Percentiles rank a stretch among this genome's conserved stretches.
Conservation (phyloP, 2,888 invertebrate species). For the Cerastis rubricosa region DNA sequence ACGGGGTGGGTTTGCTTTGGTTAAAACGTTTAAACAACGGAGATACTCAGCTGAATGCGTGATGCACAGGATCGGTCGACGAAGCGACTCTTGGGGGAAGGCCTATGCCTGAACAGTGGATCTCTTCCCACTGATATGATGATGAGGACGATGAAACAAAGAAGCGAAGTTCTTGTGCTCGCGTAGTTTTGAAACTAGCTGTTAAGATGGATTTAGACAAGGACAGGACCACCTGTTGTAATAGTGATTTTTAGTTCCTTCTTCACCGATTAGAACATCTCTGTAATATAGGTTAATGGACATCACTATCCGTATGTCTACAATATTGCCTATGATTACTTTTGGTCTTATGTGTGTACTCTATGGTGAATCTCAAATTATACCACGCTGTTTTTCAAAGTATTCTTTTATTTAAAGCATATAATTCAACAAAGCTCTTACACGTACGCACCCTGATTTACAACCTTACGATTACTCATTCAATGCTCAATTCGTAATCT, state of each 20-base stretch:
- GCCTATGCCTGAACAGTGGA: neutral
- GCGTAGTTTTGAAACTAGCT: neutral
- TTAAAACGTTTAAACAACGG: neutral
- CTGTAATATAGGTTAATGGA: too few species aligned
- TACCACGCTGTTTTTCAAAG: too few species aligned
- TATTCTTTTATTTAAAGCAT: too few species aligned
- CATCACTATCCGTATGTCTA: too few species aligned
- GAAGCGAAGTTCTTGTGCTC: neutral
- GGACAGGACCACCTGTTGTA: too few species aligned
- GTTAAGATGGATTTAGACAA: too few species aligned
- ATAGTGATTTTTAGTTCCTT: too few species aligned
- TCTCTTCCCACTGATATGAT: neutral
- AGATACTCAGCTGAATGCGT: neutral
- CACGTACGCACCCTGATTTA: neutral
- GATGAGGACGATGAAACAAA: conserved; percentile 2
- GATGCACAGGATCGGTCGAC: neutral
- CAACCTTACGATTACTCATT: neutral
- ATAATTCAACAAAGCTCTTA: too few species aligned
- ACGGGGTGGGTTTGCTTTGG: neutral
- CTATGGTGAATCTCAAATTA: too few species aligned
- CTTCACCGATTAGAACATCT: too few species aligned
- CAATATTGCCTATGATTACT: too few species aligned
- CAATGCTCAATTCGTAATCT: neutral
- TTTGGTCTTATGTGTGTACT: too few species aligned
- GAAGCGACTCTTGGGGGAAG: neutral